Percentiles rank a stretch among this genome's conserved stretches.
phyloP scores from a whole-genome alignment of 1,140 invertebrate species.

The Habropoda laboriosa region DNA sequence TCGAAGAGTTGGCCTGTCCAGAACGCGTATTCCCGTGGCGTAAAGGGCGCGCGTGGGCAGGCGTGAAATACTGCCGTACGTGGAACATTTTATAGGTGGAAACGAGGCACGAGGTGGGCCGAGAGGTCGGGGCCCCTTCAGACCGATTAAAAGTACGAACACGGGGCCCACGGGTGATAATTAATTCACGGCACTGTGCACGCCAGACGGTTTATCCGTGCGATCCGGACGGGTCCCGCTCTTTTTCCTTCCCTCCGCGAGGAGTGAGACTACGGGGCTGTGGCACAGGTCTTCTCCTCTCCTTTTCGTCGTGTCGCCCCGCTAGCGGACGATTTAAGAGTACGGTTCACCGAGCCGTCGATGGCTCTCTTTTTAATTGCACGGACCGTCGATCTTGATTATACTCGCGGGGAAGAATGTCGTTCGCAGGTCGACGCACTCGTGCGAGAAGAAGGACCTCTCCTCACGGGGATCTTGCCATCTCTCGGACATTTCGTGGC shows the following conservation, averaged over 20 bases:
- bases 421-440: constrained; percentile 47
- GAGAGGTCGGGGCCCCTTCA: constrained; percentile 50
- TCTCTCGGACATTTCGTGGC: background rate
- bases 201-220: constrained; percentile 57
- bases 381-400: constrained; percentile 65
- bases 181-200: constrained; percentile 69
- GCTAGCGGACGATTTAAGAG: constrained; percentile 46
- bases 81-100: constrained; percentile 64
- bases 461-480: background rate
- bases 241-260: constrained; percentile 29
- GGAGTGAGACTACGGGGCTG: background rate
- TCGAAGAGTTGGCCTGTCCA: constrained; percentile 21
- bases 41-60: constrained; percentile 69
- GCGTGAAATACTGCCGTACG: constrained; percentile 71
- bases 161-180: constrained; percentile 67
- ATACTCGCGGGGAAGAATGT: constrained; percentile 54
- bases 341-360: constrained; percentile 49
- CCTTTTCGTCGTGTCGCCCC: constrained; percentile 19
- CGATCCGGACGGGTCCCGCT: constrained; percentile 51
- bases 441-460: background rate
- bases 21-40: constrained; percentile 30
- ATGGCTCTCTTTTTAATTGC: constrained; percentile 64
- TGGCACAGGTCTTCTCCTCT: background rate
- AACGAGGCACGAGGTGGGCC: constrained; percentile 54
- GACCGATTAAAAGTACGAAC: constrained; percentile 66